Evolutionary conservation across 2,888 invertebrate species (phyloP), one percentile per base, ranked within the genome.

Genomic region (Apantesis nais): DNA sequence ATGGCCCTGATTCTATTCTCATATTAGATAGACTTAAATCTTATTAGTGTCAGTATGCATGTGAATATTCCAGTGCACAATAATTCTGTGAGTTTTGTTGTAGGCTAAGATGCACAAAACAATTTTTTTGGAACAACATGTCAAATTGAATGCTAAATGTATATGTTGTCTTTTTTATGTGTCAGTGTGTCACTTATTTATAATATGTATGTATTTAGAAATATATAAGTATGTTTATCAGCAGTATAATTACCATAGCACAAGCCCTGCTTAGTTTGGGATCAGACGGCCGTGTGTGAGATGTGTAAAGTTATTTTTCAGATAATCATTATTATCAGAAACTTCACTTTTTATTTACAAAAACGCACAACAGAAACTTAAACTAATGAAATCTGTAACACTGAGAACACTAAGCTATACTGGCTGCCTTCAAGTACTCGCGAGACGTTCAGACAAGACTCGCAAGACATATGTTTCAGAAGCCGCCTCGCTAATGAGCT

Each of bases 401-500:
- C 7, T 29, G 7, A 7, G 14, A 58, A 29, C 29, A 58, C 58
- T 58, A 29, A 29, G 1, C 29, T 29, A 29, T 19, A 58, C 8
- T 8, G 29, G 29, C 29, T 58, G 55, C 29, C 29, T 58, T 16
- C 16, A 11, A 16, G 16, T 48, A 29, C n/a, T n/a, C 22, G 39
- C 39, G 41, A 60, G 62, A 41, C 31, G 52, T 63, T 52, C 9
- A 25, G 39, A 44, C 48, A 60, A 9, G 9, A 37, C 25, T 44
- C 58, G 58, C 62, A 65, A 64, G 69, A 69, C 69, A 69, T 34
- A 58, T 55, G 68, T 62, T 34, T 16, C 29, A 29, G 25, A 63
- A 69, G 65, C 65, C 58, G 44, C 44, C 39, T 61, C 64, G 41
- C 65, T 69, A 69, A 69, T 69, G 70, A 70, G 66, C 66, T 48